These are phyloP conservation scores for Macrotrachela quadricornifera DNA, from an alignment of 1,140 invertebrate species.

Conservation along the genomic window DNA sequence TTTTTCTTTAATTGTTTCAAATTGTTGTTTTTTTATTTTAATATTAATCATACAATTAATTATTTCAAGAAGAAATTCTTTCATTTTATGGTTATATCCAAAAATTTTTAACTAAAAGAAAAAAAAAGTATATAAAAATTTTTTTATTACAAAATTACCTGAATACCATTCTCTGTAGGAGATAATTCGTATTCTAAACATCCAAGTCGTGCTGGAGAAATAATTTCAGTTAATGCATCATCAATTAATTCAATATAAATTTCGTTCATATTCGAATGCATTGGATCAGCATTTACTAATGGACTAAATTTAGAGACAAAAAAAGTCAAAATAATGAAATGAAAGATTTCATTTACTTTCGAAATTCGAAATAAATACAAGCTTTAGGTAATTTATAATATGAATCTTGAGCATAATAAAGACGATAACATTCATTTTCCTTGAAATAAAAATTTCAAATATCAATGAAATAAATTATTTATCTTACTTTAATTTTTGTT, in stretches of 20 bases:
- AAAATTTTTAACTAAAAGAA: slow-evolving; percentile 47
- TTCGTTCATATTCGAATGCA: slow-evolving; percentile 54
- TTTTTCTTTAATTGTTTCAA: slow-evolving; percentile 68
- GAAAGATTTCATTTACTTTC: slow-evolving; percentile 9
- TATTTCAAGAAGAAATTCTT: slow-evolving; percentile 61
- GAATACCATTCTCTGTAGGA: slow-evolving; percentile 56
- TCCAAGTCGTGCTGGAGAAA: slow-evolving; percentile 69
- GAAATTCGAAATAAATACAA: background rate
- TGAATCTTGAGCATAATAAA: slow-evolving; percentile 7
- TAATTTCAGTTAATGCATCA: slow-evolving; percentile 70
- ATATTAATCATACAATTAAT: slow-evolving; percentile 62
- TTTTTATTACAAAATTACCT: slow-evolving; percentile 43
- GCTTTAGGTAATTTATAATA: slow-evolving; percentile 4
- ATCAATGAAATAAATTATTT: background rate
- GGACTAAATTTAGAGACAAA: slow-evolving; percentile 43
- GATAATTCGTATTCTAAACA: slow-evolving; percentile 56
- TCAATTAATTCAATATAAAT: slow-evolving; percentile 57
- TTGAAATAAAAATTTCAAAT: background rate
- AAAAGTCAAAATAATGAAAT: slow-evolving; percentile 11
- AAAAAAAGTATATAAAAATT: background rate
- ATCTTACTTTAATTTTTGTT: too few relatives aligned
- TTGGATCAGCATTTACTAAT: slow-evolving; percentile 59
- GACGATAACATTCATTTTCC: background rate
- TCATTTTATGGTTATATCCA: slow-evolving; percentile 76
- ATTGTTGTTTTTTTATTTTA: slow-evolving; percentile 55